Conservation (phyloP, 1,140 invertebrate species). For the Anastrepha obliqua region DNA sequence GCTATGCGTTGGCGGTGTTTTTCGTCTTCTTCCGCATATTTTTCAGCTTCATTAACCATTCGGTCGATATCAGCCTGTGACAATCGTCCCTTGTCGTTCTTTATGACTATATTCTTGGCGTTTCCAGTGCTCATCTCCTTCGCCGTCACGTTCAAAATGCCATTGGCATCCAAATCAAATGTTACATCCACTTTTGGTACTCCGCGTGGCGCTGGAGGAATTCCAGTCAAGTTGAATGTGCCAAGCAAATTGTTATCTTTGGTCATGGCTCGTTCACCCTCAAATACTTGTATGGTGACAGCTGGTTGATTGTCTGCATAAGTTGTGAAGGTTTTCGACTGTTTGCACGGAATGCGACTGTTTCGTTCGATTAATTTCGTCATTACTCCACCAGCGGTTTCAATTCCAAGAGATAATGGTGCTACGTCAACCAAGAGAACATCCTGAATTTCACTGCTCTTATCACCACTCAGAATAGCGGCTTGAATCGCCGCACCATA, state of each 20-base stretch:
- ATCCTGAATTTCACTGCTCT: constrained; percentile 75
- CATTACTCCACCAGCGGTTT: constrained; percentile 80
- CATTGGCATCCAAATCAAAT: constrained; percentile 79
- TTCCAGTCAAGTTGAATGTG: constrained; percentile 86
- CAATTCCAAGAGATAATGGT: constrained; percentile 78
- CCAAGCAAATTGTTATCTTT: constrained; percentile 86
- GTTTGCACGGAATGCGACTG: constrained; percentile 80
- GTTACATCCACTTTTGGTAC: constrained; percentile 86
- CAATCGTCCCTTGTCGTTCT: constrained; percentile 88
- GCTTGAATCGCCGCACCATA: constrained; percentile 86
- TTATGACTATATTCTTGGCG: constrained; percentile 87
- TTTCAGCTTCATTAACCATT: constrained; percentile 69
- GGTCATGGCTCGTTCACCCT: constrained; percentile 83
- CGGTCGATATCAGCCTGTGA: constrained; percentile 87
- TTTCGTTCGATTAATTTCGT: constrained; percentile 81
- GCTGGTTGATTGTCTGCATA: constrained; percentile 84
- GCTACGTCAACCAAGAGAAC: constrained; percentile 78
- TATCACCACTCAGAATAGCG: constrained; percentile 82
- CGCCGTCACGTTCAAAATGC: constrained; percentile 81
- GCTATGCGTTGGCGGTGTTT: constrained; percentile 80
- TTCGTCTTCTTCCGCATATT: constrained; percentile 79
- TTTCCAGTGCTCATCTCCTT: constrained; percentile 77
- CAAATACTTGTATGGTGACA: constrained; percentile 81
- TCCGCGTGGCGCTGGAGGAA: constrained; percentile 87
- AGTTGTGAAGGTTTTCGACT: constrained; percentile 80